These are phyloP conservation scores for Luidia sarsii DNA, from an alignment of 53 echinoderm and acorn worm genomes.

Conservation along the genomic window DNA sequence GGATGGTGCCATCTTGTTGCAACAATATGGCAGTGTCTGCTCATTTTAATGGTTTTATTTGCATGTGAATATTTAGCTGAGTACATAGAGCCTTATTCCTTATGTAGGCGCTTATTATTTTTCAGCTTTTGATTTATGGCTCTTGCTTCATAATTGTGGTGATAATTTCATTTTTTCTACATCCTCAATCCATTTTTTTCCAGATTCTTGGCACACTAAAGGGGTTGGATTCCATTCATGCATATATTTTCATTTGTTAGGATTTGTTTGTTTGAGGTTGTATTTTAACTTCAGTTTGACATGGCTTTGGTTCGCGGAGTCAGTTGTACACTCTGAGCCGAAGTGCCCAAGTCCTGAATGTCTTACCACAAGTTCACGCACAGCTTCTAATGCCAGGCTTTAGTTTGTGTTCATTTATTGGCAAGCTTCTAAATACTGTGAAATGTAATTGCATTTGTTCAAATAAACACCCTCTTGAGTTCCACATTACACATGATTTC, in stretches of 20 bases:
- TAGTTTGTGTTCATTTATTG: too few relatives aligned
- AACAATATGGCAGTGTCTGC: constrained; percentile 9
- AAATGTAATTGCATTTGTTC: too few relatives aligned
- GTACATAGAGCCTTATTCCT: constrained; percentile 13
- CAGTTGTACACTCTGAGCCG: not conserved
- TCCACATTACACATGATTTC: too few relatives aligned
- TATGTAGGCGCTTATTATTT: too few relatives aligned
- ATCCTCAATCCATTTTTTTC: not conserved
- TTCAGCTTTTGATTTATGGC: not conserved
- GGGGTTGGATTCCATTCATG: too few relatives aligned
- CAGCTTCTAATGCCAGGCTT: too few relatives aligned
- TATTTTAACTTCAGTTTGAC: not conserved
- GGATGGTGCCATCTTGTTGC: constrained; percentile 1
- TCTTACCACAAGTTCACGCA: too few relatives aligned
- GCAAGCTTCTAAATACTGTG: too few relatives aligned
- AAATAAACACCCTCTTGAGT: too few relatives aligned
- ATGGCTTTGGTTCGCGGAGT: constrained; percentile 9
- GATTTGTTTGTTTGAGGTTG: not conserved
- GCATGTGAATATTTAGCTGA: constrained; percentile 49
- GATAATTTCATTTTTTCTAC: not conserved
- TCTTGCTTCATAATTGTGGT: constrained; percentile 15
- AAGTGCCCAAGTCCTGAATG: constrained; percentile 4
- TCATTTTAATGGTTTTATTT: constrained; percentile 17
- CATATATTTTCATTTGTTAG: not conserved
- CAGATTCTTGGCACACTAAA: too few relatives aligned